Evolutionary conservation across 2,797 vertebrate genomes (phyloP).

Genomic region (Acrossocheilus wenchowensis): DNA sequence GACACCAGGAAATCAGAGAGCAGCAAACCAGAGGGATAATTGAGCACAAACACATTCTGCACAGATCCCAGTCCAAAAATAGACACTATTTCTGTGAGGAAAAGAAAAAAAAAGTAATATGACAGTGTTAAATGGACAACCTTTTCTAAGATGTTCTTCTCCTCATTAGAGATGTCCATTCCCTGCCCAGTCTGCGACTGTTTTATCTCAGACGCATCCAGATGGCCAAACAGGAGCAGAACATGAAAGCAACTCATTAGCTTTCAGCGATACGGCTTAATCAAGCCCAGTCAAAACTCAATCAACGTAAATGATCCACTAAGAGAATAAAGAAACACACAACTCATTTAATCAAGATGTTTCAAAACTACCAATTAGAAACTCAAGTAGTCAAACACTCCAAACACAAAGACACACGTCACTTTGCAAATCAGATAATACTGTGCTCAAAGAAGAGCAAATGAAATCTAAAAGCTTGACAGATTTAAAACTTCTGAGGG

Average conservation of each 20-base stretch:
- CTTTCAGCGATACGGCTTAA: slow-evolving; percentile 22
- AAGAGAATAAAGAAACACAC: neutral
- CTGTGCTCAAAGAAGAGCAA: neutral
- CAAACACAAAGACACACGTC: neutral
- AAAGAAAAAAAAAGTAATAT: neutral
- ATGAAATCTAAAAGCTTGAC: neutral
- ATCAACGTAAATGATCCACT: slow-evolving; percentile 23
- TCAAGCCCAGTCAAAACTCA: slow-evolving; percentile 35
- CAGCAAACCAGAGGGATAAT: neutral
- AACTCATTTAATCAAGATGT: slow-evolving; percentile 25
- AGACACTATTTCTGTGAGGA: neutral
- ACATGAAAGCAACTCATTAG: slow-evolving; percentile 46
- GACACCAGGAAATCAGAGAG: slow-evolving; percentile 7
- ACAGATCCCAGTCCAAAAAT: neutral
- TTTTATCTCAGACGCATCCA: slow-evolving; percentile 91
- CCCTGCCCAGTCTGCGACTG: slow-evolving; percentile 88
- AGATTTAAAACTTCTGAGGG: neutral
- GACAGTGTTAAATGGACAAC: slow-evolving; percentile 67
- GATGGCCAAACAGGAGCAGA: slow-evolving; percentile 79
- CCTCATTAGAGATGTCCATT: slow-evolving; percentile 82
- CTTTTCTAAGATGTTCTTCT: slow-evolving; percentile 88
- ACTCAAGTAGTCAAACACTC: slow-evolving; percentile 11
- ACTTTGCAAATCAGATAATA: neutral
- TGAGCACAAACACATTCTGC: neutral
- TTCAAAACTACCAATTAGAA: slow-evolving; percentile 14